Conservation (phyloP, 2,113 vertebrate genomes). For the Puffinus mauretanicus region DNA sequence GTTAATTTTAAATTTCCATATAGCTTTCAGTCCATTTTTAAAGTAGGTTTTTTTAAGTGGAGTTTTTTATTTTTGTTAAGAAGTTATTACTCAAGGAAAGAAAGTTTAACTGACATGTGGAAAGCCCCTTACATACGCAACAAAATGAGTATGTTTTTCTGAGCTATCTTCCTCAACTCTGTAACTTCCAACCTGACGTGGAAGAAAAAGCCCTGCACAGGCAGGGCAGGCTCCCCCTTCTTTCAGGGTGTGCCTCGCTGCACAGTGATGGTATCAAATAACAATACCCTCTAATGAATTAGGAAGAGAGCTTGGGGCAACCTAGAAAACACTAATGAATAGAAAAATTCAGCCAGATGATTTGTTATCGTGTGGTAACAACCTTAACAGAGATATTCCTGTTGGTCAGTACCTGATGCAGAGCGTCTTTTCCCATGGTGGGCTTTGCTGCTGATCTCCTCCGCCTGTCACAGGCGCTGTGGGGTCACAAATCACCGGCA, state of each 20-base stretch:
- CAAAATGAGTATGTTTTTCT: neutral
- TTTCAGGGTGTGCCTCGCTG: neutral
- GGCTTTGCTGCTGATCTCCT: neutral
- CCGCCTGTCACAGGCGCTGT: fast-evolving
- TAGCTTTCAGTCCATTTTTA: neutral
- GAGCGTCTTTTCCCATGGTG: fast-evolving
- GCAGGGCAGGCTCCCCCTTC: neutral
- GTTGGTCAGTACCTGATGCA: neutral
- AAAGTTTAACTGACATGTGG: neutral
- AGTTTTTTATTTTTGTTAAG: neutral
- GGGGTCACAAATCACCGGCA: neutral
- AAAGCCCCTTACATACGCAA: neutral
- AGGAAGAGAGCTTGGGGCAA: neutral
- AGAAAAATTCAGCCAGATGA: neutral
- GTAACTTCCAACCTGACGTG: neutral
- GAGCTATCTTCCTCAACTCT: neutral
- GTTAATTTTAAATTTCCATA: neutral
- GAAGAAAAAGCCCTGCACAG: neutral
- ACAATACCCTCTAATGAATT: neutral
- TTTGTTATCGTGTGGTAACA: neutral
- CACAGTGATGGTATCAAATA: neutral
- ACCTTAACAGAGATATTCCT: neutral
- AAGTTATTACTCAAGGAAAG: neutral
- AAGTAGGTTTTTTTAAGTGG: neutral
- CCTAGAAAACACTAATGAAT: neutral